Evolutionary conservation across 2,888 invertebrate species (phyloP), one percentile per base, ranked within the genome.

Genomic region (Nomada fucata): DNA sequence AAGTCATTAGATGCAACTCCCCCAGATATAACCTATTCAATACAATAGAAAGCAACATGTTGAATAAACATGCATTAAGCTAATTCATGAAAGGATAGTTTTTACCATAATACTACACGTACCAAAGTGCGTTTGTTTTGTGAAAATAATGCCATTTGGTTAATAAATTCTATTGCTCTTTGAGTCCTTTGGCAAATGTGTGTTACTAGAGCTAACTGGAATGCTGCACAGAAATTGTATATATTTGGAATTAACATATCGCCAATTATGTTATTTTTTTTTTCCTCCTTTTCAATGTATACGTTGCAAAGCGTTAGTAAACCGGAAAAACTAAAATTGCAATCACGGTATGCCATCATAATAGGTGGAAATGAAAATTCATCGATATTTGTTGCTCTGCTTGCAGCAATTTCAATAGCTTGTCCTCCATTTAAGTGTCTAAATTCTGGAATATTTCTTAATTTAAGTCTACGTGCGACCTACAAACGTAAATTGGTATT

Each of bases 1-100:
- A 96, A 97, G 93, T 96, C 95, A 93, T 99, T 99, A 91, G 97
- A 97, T n/a, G 99, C 99, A 42, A 98, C 99, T 70, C 99, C 99
- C 18, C 99, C 99, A 52, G 99, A 98, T 2, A 99, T 95, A 23
- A 98, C 97, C 96, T 97, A 90, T 15, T 92, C 15, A 57, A 55
- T 92, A 67, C 75, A 75, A 9, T 11, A 57, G 11, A 64, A 71
- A 29, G 9, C 36, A 26, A 36, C 4, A 36, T 59, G 61, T 65
- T 4, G 61, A 57, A 57, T 15, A 15, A 50, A 44, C 5, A 47
- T 57, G 7, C 29, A 29, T 1, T 1, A 29, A 36, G 20, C 23
- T 52, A 52, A 50, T 20, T n/a, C 11, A 13, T n/a, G n/a, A 52
- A n/a, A 15, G 0, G 26, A 9, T 2, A 0, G 18, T 53, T 26